Conservation (phyloP, 2,797 vertebrate species). For the Galaxias olidus region DNA sequence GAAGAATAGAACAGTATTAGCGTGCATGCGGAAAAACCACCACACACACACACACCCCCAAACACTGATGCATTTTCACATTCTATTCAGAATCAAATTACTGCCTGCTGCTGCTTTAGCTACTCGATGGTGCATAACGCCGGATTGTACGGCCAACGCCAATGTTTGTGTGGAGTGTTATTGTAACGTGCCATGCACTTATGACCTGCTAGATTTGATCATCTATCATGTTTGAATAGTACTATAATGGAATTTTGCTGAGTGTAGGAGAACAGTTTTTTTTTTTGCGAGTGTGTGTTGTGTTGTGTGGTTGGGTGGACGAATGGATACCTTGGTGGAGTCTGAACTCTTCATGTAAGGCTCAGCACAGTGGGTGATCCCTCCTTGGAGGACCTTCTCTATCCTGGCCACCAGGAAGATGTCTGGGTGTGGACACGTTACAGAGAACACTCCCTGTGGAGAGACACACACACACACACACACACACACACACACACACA, state of each 20-base stretch:
- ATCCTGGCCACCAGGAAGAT: conserved; percentile 97
- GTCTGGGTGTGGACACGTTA: conserved; percentile 93
- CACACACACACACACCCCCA: neutral
- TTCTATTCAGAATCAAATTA: conserved; percentile 45
- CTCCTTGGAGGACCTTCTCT: conserved; percentile 96
- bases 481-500: no score
- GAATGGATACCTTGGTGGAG: conserved; percentile 88
- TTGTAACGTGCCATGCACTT: conserved; percentile 34
- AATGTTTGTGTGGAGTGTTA: conserved; percentile 46
- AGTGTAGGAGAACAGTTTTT: conserved; percentile 17
- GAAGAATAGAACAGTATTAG: conserved; percentile 15
- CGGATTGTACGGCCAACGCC: conserved; percentile 52
- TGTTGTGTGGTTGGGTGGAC: conserved; percentile 1
- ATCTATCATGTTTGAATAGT: conserved; percentile 47
- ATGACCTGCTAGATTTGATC: conserved; percentile 38
- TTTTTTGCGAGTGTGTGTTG: neutral
- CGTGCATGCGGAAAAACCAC: conserved; percentile 9
- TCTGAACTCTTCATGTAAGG: conserved; percentile 98
- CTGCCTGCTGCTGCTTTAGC: conserved; percentile 7
- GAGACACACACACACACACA: neutral
- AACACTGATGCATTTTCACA: conserved; percentile 23
- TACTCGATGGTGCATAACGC: conserved; percentile 28
- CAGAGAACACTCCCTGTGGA: conserved; percentile 91
- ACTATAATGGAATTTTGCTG: conserved; percentile 48
- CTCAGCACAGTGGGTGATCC: conserved; percentile 93